A percentile compares a stretch with the other conserved stretches of the same genome.
These are phyloP conservation scores for Antennarius maculatus DNA, from an alignment of 2,797 vertebrate genomes.

Conservation along the genomic window DNA sequence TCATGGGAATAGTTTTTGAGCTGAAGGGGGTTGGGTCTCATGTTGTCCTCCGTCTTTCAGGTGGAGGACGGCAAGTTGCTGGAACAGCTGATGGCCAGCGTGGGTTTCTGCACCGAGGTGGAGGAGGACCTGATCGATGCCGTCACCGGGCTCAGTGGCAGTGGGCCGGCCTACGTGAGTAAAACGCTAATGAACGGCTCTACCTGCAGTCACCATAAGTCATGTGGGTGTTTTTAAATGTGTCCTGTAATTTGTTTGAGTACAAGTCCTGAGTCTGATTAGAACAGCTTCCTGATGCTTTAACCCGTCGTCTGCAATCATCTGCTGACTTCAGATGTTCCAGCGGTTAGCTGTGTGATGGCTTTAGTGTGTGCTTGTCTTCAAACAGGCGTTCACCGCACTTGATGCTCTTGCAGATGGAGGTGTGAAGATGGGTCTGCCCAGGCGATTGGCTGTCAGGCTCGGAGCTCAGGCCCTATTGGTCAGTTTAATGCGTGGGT, in stretches of 20 bases:
- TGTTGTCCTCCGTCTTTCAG: conserved; percentile 30
- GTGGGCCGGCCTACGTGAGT: conserved; percentile 93
- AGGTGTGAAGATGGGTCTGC: conserved; percentile 98
- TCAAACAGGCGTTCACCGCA: conserved; percentile 90
- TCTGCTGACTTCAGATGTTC: background rate
- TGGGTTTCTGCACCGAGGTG: conserved; percentile 94
- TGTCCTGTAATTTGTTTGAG: background rate
- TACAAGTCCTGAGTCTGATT: background rate
- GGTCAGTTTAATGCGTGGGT: conserved; percentile 78
- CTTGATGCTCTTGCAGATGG: conserved; percentile 94
- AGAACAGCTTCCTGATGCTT: no score
- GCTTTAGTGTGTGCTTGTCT: background rate
- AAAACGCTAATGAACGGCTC: no score
- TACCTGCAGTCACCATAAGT: no score
- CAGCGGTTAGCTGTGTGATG: background rate
- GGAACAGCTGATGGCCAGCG: conserved; percentile 93
- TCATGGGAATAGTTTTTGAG: conserved; percentile 32
- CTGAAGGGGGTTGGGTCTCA: background rate
- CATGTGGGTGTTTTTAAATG: conserved; percentile 14
- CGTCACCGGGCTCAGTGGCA: conserved; percentile 93
- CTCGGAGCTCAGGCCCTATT: conserved; percentile 95
- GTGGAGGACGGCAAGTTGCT: conserved; percentile 90
- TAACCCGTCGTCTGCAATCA: background rate
- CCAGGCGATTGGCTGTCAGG: conserved; percentile 90
- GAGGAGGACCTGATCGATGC: conserved; percentile 95